Base-by-base conservation (phyloP, 2,113 vertebrate genomes). In the Pluvialis apricaria region DNA sequence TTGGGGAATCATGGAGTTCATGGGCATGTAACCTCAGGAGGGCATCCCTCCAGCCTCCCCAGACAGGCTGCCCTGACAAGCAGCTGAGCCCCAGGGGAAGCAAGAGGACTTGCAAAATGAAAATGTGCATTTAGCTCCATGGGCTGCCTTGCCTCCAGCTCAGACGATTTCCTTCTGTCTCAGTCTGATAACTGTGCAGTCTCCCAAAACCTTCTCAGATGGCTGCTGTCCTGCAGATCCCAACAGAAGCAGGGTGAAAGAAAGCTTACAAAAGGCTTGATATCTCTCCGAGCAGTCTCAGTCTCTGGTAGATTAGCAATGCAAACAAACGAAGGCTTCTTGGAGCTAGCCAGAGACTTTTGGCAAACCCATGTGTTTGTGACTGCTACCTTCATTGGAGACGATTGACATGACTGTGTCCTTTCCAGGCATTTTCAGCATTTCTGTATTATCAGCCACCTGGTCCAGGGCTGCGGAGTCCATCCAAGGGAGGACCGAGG, bases 301-400 rank as follows among this genome's bases (percentile, higher is more conserved):
- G 96, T 36, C 94, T 86, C 90, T 68, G 92, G 55, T 81, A 96
- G 96, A 97, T 96, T 97, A 96, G 95, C 90, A 97, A 75, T 88
- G 61, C 79, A 96, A 97, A 97, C 90, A 97, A 95, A 90, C 0
- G 36, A 92, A 95, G 76, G 68, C 18, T n/a, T 80, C 75, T 92
- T 96, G 96, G 92, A 96, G 75, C 82, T 36, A 44, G 79, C 42
- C 95, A 78, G 82, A 83, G 71, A 55, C 80, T 88, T 82, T 20
- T 97, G 96, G 96, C 96, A 97, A 94, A 60, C 15, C 51, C 24
- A 0, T 24, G 85, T 95, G 92, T 97, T 94, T 97, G 96, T 93
- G 96, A 73, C 92, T 96, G 85, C 90, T 96, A 90, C 96, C 96
- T 97, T 96, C 72, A 44, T 0, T 62, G 92, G 85, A 97, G 82